A percentile compares a stretch with the other conserved stretches of the same genome.
These are phyloP conservation scores for Hipparchia semele DNA, from an alignment of 2,888 invertebrate species.

Conservation along the genomic window DNA sequence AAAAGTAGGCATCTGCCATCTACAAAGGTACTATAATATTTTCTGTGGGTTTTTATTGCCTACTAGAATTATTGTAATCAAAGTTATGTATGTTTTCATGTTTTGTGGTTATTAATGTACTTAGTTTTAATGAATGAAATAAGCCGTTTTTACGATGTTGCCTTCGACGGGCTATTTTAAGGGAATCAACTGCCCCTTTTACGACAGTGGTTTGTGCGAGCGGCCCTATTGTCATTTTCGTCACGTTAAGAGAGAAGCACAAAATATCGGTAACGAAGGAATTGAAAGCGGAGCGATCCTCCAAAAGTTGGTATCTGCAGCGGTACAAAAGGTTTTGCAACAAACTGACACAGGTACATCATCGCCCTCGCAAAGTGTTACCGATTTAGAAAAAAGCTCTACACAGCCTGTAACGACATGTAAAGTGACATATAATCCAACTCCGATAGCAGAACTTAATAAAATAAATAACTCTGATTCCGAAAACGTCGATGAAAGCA, in stretches of 20 bases:
- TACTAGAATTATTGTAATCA: not conserved
- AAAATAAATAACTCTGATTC: conserved; percentile 65
- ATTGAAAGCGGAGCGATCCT: conserved; percentile 79
- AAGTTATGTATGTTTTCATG: conserved; percentile 31
- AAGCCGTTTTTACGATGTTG: conserved; percentile 85
- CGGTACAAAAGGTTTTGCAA: conserved; percentile 84
- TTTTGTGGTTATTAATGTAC: conserved; percentile 10
- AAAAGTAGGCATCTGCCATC: too few species aligned
- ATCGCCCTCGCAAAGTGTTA: conserved; percentile 45
- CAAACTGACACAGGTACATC: conserved; percentile 64
- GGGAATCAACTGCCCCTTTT: conserved; percentile 93
- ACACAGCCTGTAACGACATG: conserved; percentile 54
- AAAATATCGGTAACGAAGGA: conserved; percentile 64
- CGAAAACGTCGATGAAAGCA: conserved; percentile 59
- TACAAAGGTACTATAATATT: too few species aligned
- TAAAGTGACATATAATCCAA: conserved; percentile 84
- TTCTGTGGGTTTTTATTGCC: not conserved
- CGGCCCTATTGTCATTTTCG: conserved; percentile 97
- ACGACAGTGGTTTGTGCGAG: conserved; percentile 89
- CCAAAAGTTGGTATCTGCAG: conserved; percentile 84
- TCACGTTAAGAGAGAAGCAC: conserved; percentile 89
- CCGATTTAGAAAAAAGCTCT: conserved; percentile 38
- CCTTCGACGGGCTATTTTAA: conserved; percentile 95
- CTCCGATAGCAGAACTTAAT: conserved; percentile 85
- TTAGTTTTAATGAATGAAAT: conserved; percentile 35